Evolutionary conservation across 1,140 invertebrate species (phyloP).

Genomic region (Maconellicoccus hirsutus): DNA sequence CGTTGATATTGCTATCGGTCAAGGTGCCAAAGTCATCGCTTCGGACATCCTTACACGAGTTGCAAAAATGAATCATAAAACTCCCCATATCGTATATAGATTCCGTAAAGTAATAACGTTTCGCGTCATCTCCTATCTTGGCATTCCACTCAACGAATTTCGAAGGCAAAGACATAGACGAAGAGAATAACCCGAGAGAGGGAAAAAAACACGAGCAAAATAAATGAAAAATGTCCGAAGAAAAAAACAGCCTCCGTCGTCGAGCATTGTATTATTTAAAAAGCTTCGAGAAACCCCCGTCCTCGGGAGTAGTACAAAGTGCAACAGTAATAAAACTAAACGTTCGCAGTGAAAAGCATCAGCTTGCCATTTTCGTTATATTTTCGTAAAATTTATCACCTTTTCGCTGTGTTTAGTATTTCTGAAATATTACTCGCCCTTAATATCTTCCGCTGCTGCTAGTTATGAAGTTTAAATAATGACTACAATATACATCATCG

Average conservation of each 20-base stretch:
- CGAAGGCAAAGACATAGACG: no score
- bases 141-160: neutral
- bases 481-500: constrained; percentile 17
- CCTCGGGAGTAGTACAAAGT: neutral
- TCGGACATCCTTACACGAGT: no score
- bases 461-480: constrained; percentile 22
- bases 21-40: no score
- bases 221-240: neutral
- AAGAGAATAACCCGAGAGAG: neutral
- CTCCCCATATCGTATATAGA: no score
- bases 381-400: constrained; percentile 15
- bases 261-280: constrained; percentile 5
- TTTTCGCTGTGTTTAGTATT: constrained; percentile 1
- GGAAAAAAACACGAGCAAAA: neutral
- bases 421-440: constrained; percentile 14
- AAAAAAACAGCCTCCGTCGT: neutral
- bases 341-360: constrained; percentile 12
- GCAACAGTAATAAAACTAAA: constrained; percentile 16
- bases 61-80: no score
- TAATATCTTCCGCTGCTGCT: constrained; percentile 14
- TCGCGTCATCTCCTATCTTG: neutral
- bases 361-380: constrained; percentile 17
- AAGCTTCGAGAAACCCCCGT: neutral
- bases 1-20: no score
- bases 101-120: no score